Base-by-base conservation (phyloP, 2,113 vertebrate genomes). In the Bagarius yarrelli region DNA sequence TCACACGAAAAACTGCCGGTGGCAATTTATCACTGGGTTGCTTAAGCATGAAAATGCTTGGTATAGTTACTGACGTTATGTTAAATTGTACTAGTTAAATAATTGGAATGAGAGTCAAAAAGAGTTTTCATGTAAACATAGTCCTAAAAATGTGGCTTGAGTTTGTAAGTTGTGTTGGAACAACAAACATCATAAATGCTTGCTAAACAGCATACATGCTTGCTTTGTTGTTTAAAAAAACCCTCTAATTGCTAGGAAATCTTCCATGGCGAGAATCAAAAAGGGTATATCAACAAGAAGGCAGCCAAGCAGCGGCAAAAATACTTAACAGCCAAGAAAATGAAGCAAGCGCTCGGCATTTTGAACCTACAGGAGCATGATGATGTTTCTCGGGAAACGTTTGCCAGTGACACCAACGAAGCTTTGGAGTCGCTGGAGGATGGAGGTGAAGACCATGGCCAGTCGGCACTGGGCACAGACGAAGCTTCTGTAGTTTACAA, bases 371-470 rank as follows among this genome's bases (percentile, higher is more conserved):
- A 98, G 84, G 96, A 98, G 80, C 95, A 98, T 0, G 96, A 98
- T 19, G 96, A 99, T 30, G 94, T 94, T 13, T 99, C 98, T 73
- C 93, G 95, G 86, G 98, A 99, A 91, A 99, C 98, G 16, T 98
- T 99, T 0, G 97, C 98, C 60, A 98, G 97, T 8, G 97, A 99
- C 81, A 98, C 98, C 0, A 96, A 97, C 0, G 96, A 98, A 87
- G 97, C 97, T 9, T 84, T 99, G 89, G 96, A 96, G 85, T 96
- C 96, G 0, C 87, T 98, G 18, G 98, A 98, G 75, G 98, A 98
- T 52, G 85, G 93, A 2, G 92, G 92, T 3, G 95, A 95, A 44
- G 94, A 93, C 70, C 94, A 94, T 15, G 83, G 90, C 0, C 95
- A 96, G 83, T 71, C 90, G 27, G 94, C 95, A 70, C 70, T 93